A percentile compares a stretch with the other conserved stretches of the same genome.
Evolutionary conservation across 2,113 vertebrate species (phyloP).

Genomic region (Aleadryas rufinucha): DNA sequence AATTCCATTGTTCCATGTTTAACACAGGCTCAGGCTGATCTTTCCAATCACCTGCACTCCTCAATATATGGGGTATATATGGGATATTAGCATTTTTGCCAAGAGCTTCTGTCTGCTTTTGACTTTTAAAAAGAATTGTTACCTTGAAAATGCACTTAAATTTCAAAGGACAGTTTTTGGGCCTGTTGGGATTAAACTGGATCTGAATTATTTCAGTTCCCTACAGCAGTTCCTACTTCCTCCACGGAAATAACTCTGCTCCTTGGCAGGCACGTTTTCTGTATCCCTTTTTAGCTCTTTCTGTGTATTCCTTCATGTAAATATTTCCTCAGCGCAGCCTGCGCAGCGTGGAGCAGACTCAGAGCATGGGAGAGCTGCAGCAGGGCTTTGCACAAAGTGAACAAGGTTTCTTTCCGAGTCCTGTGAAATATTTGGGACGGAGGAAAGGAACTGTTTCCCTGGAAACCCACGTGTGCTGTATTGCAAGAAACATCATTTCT

Average conservation of each 20-base stretch:
- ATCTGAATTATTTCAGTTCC: not conserved
- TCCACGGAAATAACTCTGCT: not conserved
- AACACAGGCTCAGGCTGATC: not conserved
- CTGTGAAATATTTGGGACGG: not conserved
- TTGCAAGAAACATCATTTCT: accelerated
- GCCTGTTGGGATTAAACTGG: not conserved
- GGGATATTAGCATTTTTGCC: not conserved
- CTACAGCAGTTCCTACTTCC: slow-evolving; percentile 16
- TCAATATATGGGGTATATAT: not conserved
- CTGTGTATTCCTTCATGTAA: slow-evolving; percentile 29
- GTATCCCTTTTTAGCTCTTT: not conserved
- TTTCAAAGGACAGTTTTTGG: not conserved
- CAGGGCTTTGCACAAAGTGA: not conserved
- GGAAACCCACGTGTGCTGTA: accelerated
- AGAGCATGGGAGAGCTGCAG: not conserved
- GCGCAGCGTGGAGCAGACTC: accelerated
- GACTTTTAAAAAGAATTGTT: not conserved
- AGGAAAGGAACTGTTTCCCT: not conserved
- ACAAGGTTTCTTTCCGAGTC: not conserved
- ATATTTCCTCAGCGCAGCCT: slow-evolving; percentile 2
- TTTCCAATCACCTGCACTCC: not conserved
- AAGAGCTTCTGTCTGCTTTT: not conserved
- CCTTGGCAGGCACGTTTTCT: not conserved
- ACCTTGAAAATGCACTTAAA: not conserved
- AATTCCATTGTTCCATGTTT: not conserved